phyloP scores from a whole-genome alignment of 2,888 invertebrate species.

The Catocala sponsa region DNA sequence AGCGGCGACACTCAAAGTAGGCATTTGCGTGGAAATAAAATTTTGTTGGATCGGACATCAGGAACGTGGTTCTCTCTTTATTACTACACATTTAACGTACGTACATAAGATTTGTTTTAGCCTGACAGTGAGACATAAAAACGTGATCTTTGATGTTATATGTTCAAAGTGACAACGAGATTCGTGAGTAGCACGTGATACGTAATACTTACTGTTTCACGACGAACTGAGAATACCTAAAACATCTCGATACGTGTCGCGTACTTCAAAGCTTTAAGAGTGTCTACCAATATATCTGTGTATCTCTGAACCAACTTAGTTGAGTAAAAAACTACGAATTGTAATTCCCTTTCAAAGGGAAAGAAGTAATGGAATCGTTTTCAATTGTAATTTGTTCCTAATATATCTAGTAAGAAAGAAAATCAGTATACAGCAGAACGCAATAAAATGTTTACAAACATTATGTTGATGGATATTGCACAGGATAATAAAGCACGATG shows the following conservation, averaged over 20 bases:
- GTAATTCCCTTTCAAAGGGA: conserved; percentile 11
- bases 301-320: conserved; percentile 32
- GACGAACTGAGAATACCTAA: conserved; percentile 45
- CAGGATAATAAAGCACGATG: conserved; percentile 44
- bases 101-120: conserved; percentile 25
- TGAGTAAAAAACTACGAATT: conserved; percentile 33
- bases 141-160: conserved; percentile 38
- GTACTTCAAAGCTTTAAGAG: conserved; percentile 44
- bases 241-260: conserved; percentile 44
- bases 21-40: conserved; percentile 56
- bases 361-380: conserved; percentile 7
- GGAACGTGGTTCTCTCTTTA: conserved; percentile 21
- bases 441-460: conserved; percentile 32
- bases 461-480: conserved; percentile 35
- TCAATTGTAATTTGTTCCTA: conserved; percentile 12
- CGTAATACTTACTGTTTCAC: conserved; percentile 38
- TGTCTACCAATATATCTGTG: conserved; percentile 26
- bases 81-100: conserved; percentile 17
- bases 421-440: conserved; percentile 16
- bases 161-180: conserved; percentile 42
- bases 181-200: conserved; percentile 35
- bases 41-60: conserved; percentile 55
- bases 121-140: conserved; percentile 24
- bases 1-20: conserved; percentile 57
- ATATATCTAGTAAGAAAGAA: conserved; percentile 20